These are phyloP conservation scores for Homarus gammarus DNA, from an alignment of 2,888 invertebrate species.

Conservation along the genomic window DNA sequence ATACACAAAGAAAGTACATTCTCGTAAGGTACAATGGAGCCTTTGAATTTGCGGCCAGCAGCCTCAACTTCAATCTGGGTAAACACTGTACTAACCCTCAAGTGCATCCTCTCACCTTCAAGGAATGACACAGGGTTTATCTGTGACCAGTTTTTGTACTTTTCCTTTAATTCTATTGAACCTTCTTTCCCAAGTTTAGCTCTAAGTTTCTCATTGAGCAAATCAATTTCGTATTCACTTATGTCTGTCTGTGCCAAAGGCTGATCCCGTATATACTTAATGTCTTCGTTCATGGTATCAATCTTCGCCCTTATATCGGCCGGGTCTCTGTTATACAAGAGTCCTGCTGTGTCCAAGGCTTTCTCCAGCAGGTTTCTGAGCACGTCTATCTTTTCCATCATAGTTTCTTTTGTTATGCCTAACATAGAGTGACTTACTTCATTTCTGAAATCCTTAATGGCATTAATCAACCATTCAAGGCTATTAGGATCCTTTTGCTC, in stretches of 20 bases:
- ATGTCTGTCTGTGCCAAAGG: constrained; percentile 21
- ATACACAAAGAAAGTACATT: constrained; percentile 28
- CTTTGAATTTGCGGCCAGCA: constrained; percentile 15
- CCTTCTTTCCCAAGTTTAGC: constrained; percentile 9
- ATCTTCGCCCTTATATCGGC: background rate
- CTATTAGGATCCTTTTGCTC: constrained; percentile 3
- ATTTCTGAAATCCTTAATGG: constrained; percentile 42
- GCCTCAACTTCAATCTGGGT: constrained; percentile 38
- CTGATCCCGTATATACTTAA: constrained; percentile 24
- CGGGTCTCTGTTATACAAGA: background rate
- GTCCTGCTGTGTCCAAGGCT: background rate
- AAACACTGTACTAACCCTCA: constrained; percentile 31
- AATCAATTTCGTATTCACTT: background rate
- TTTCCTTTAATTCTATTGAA: background rate
- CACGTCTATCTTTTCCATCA: background rate
- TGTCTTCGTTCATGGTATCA: constrained; percentile 3
- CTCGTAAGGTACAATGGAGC: constrained; percentile 13
- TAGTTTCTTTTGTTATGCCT: background rate
- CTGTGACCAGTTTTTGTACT: background rate
- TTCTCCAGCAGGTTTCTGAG: background rate
- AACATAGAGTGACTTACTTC: constrained; percentile 8
- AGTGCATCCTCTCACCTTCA: background rate
- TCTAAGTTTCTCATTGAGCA: constrained; percentile 24
- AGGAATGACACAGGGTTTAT: constrained; percentile 34
- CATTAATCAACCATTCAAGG: constrained; percentile 6